phyloP scores from a whole-genome alignment of 1,140 invertebrate species.

The Hyphantria cunea region DNA sequence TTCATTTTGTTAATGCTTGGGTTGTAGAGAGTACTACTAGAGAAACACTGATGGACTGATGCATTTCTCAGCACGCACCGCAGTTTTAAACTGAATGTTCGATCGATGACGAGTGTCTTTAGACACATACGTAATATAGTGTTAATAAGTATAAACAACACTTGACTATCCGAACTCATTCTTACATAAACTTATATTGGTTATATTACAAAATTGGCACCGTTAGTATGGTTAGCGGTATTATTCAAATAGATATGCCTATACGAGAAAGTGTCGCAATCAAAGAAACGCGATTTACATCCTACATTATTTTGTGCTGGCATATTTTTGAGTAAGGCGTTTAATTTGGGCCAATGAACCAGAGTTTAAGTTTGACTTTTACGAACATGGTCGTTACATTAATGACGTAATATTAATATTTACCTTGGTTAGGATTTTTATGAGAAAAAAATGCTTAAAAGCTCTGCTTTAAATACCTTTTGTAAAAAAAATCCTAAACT shows the following conservation, averaged over 20 bases:
- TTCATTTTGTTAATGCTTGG: constrained; percentile 54
- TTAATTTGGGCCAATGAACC: too few relatives aligned
- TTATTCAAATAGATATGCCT: not conserved
- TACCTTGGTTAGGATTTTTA: too few relatives aligned
- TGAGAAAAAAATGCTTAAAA: too few relatives aligned
- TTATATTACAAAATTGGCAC: constrained; percentile 28
- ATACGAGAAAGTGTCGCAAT: not conserved
- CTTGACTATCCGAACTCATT: constrained; percentile 30
- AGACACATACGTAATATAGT: constrained; percentile 48
- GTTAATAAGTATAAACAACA: constrained; percentile 61
- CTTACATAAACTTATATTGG: constrained; percentile 37
- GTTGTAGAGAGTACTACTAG: constrained; percentile 40
- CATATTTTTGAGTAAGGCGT: too few relatives aligned
- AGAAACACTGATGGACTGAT: constrained; percentile 58
- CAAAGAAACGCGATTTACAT: too few relatives aligned
- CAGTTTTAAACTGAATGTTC: constrained; percentile 61
- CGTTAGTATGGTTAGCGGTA: constrained; percentile 21
- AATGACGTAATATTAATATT: too few relatives aligned
- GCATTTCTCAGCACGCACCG: constrained; percentile 21
- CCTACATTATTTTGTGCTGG: too few relatives aligned
- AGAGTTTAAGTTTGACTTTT: too few relatives aligned
- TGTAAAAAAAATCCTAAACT: not conserved
- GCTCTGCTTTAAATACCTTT: too few relatives aligned
- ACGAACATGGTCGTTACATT: too few relatives aligned
- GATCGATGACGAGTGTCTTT: constrained; percentile 61